phyloP scores from a whole-genome alignment of 2,113 vertebrate genomes.

The Atherinomorus stipes region DNA sequence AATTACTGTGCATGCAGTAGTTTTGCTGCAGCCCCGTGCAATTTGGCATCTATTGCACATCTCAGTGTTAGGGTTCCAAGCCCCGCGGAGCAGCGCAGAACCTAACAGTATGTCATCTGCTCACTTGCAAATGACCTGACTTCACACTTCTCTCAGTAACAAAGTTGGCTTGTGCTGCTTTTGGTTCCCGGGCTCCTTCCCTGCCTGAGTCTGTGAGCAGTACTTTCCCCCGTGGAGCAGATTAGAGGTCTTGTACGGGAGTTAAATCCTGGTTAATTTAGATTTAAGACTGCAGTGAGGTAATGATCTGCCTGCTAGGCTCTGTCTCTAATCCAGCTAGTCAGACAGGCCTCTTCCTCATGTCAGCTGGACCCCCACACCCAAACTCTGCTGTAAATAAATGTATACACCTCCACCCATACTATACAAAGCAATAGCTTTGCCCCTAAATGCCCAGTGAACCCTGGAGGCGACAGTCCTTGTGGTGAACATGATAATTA shows the following conservation, averaged over 20 bases:
- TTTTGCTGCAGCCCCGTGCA: constrained; percentile 10
- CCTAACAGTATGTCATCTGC: constrained; percentile 24
- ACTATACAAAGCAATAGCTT: constrained; percentile 14
- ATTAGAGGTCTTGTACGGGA: constrained; percentile 77
- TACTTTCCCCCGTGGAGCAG: constrained; percentile 77
- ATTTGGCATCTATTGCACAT: constrained; percentile 2
- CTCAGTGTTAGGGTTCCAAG: constrained; percentile 10
- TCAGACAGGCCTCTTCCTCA: constrained; percentile 54
- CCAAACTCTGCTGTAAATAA: constrained; percentile 37
- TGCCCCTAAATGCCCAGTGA: constrained; percentile 23
- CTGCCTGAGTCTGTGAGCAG: constrained; percentile 43
- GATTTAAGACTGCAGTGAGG: constrained; percentile 79
- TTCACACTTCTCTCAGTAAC: constrained; percentile 45
- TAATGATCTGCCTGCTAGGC: constrained; percentile 77
- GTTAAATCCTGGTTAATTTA: constrained; percentile 81
- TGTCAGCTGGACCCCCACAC: constrained; percentile 55
- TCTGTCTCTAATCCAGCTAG: constrained; percentile 76
- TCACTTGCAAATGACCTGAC: constrained; percentile 38
- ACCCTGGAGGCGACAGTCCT: constrained; percentile 38
- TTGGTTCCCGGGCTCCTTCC: constrained; percentile 56
- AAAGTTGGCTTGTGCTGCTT: constrained; percentile 62
- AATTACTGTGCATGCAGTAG: constrained; percentile 7
- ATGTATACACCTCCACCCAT: constrained; percentile 34
- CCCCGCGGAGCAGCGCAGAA: no score
- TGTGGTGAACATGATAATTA: constrained; percentile 50